Conservation (phyloP, 2,797 vertebrate species). For the Falco cherrug region DNA sequence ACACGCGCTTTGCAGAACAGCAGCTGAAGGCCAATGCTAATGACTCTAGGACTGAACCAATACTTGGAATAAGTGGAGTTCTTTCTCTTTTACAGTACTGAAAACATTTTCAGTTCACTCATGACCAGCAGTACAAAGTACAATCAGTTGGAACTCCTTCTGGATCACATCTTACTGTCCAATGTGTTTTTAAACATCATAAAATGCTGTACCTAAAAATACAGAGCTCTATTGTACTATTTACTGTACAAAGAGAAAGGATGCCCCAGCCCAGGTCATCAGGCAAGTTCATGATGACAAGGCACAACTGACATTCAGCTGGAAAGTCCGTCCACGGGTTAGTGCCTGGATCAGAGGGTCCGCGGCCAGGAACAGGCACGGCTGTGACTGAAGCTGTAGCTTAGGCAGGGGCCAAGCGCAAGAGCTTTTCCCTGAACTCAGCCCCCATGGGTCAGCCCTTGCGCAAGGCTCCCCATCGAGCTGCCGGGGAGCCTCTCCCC, state of each 20-base stretch:
- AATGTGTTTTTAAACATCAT: neutral
- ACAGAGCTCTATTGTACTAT: neutral
- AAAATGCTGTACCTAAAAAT: neutral
- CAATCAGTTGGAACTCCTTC: neutral
- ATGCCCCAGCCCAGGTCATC: neutral
- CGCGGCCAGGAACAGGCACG: neutral
- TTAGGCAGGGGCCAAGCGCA: neutral
- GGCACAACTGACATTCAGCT: neutral
- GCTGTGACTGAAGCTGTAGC: neutral
- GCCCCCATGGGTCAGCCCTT: neutral
- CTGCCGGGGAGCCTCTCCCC: neutral
- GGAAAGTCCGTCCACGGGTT: neutral
- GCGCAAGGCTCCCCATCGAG: neutral
- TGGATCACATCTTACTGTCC: neutral
- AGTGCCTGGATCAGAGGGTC: neutral
- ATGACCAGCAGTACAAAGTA: neutral
- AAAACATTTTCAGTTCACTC: neutral
- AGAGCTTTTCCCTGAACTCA: neutral
- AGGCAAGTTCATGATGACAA: neutral
- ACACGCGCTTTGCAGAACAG: neutral
- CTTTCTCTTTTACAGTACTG: neutral
- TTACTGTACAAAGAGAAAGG: neutral
- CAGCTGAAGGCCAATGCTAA: neutral
- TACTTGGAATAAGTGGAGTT: neutral
- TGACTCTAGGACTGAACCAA: neutral